These are phyloP conservation scores for Clivina fossor DNA, from an alignment of 2,888 invertebrate species.

Conservation along the genomic window DNA sequence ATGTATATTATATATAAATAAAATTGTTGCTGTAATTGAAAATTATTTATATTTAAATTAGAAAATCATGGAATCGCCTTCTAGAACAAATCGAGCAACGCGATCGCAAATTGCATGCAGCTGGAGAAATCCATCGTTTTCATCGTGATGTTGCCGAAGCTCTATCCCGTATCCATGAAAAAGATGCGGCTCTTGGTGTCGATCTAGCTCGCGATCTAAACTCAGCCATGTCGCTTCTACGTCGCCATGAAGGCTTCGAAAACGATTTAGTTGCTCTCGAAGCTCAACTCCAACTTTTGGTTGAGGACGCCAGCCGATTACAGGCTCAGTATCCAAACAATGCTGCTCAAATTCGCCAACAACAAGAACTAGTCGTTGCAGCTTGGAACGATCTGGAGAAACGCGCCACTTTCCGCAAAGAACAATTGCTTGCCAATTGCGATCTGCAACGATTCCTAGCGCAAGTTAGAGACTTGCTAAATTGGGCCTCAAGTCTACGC, in stretches of 20 bases:
- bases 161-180: conserved; percentile 84
- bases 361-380: conserved; percentile 81
- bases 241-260: conserved; percentile 90
- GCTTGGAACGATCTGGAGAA: conserved; percentile 88
- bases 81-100: conserved; percentile 84
- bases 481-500: conserved; percentile 82
- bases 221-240: conserved; percentile 76
- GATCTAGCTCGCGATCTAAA: conserved; percentile 81
- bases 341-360: conserved; percentile 83
- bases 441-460: conserved; percentile 88
- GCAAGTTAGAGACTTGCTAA: conserved; percentile 79
- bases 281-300: conserved; percentile 85
- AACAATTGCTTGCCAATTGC: conserved; percentile 81
- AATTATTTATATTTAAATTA: conserved; percentile 44
- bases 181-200: conserved; percentile 80
- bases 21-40: neutral
- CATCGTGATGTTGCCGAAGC: conserved; percentile 95
- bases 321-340: conserved; percentile 89
- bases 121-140: conserved; percentile 96
- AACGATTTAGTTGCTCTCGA: conserved; percentile 91
- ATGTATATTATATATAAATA: neutral
- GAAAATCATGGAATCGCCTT: conserved; percentile 85
- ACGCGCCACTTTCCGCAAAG: conserved; percentile 75
- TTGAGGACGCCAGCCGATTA: conserved; percentile 89
- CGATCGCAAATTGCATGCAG: conserved; percentile 85